Evolutionary conservation across 2,113 vertebrate genomes (phyloP).

Genomic region (Phalacrocorax carbo): DNA sequence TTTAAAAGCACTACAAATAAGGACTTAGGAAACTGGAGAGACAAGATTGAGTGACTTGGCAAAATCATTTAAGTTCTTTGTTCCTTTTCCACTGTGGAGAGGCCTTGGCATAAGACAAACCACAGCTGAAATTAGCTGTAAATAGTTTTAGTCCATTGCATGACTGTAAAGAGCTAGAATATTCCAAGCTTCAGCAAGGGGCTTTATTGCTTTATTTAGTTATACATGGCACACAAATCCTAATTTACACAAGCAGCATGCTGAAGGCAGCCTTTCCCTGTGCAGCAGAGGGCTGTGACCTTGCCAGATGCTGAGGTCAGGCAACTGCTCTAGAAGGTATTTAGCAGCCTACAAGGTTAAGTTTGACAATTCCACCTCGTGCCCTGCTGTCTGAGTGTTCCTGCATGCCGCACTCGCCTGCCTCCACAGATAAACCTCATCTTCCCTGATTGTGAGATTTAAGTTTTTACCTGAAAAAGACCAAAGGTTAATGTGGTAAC

Average conservation of each 20-base stretch:
- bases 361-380: constrained; percentile 1
- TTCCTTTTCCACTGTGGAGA: not conserved
- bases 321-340: constrained; percentile 17
- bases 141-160: not conserved
- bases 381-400: not conserved
- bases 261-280: not conserved
- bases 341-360: constrained; percentile 20
- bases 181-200: not conserved
- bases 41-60: not conserved
- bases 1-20: not conserved
- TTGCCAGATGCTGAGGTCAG: constrained; percentile 30
- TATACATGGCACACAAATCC: not conserved
- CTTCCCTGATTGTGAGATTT: not conserved
- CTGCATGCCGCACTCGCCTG: not conserved
- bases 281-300: not conserved
- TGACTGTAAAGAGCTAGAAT: not conserved
- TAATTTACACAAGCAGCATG: not conserved
- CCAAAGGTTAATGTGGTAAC: constrained; percentile 48
- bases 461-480: constrained; percentile 16
- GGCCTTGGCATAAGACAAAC: not conserved
- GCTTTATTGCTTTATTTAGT: not conserved
- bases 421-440: constrained; percentile 1
- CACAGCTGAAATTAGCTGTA: not conserved
- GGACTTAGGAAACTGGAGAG: not conserved
- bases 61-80: not conserved